Evolutionary conservation across 2,888 invertebrate species (phyloP).

Genomic region (Lycocerus yunnanus): DNA sequence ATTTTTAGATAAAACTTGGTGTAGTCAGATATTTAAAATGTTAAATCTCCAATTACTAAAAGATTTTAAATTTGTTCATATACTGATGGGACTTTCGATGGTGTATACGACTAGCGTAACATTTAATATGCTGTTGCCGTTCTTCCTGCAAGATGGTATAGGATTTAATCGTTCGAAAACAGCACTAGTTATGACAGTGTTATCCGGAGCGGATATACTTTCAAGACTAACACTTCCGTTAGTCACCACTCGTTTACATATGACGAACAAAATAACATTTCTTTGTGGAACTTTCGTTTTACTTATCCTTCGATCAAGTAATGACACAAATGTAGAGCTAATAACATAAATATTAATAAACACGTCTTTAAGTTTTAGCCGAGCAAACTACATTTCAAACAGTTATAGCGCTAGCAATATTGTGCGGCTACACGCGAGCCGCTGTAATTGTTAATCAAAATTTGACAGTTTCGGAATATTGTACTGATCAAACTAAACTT

Average conservation of each 20-base stretch:
- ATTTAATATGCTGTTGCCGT: conserved; percentile 72
- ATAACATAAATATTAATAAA: background rate
- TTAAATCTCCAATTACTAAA: conserved; percentile 68
- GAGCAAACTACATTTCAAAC: conserved; percentile 61
- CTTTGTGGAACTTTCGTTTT: conserved; percentile 65
- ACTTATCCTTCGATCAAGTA: conserved; percentile 63
- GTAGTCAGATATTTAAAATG: conserved; percentile 52
- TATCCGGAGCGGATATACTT: conserved; percentile 69
- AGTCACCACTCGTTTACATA: conserved; percentile 64
- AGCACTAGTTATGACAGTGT: conserved; percentile 71
- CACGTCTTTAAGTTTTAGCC: conserved; percentile 60
- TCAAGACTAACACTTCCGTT: conserved; percentile 69
- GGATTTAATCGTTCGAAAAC: conserved; percentile 59
- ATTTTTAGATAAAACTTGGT: conserved; percentile 9
- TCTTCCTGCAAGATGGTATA: conserved; percentile 62
- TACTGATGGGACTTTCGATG: conserved; percentile 68
- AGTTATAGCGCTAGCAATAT: conserved; percentile 61
- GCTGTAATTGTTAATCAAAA: conserved; percentile 75
- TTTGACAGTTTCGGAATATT: conserved; percentile 69
- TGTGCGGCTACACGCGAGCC: conserved; percentile 74
- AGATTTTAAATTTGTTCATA: conserved; percentile 67
- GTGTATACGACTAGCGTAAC: conserved; percentile 71
- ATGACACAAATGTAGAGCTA: conserved; percentile 29
- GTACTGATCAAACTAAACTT: conserved; percentile 58
- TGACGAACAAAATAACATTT: conserved; percentile 67